Conservation (phyloP, 2,113 vertebrate species). For the Arothron firmamentum region DNA sequence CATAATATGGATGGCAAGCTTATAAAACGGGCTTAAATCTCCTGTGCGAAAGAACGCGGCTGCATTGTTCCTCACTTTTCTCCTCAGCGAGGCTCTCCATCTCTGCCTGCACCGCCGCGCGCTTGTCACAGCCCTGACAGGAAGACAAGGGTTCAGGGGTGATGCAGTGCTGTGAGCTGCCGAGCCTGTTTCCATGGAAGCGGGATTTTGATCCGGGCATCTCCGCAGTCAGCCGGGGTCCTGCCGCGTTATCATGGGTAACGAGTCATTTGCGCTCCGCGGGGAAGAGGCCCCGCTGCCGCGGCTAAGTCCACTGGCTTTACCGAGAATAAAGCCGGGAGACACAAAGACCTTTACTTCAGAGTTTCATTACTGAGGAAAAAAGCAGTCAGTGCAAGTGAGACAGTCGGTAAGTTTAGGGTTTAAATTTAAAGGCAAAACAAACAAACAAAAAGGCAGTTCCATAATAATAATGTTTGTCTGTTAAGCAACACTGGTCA, state of each 20-base stretch:
- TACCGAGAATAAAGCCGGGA: conserved; percentile 48
- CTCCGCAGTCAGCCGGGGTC: conserved; percentile 65
- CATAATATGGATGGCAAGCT: conserved; percentile 55
- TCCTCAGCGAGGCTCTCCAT: conserved; percentile 28
- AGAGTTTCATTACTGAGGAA: conserved; percentile 28
- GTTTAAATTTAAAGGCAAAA: too few species aligned
- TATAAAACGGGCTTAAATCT: conserved; percentile 64
- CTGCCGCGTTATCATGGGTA: conserved; percentile 69
- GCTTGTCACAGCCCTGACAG: conserved; percentile 62
- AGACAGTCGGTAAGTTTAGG: neutral
- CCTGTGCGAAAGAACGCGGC: conserved; percentile 51
- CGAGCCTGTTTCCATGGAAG: conserved; percentile 69
- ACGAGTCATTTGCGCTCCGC: conserved; percentile 65
- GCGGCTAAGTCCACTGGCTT: conserved; percentile 67
- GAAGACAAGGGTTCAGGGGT: conserved; percentile 74
- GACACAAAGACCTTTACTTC: conserved; percentile 52
- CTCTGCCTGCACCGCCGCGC: conserved; percentile 51
- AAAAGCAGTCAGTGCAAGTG: conserved; percentile 26
- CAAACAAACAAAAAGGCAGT: too few species aligned
- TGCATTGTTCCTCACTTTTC: conserved; percentile 43
- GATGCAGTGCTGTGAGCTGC: conserved; percentile 49
- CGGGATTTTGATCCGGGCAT: conserved; percentile 71
- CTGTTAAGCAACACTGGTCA: too few species aligned
- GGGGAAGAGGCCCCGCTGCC: conserved; percentile 59
- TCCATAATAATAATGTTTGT: too few species aligned